Evolutionary conservation across 1,140 invertebrate species (phyloP).

Genomic region (Drosophila arawakana): DNA sequence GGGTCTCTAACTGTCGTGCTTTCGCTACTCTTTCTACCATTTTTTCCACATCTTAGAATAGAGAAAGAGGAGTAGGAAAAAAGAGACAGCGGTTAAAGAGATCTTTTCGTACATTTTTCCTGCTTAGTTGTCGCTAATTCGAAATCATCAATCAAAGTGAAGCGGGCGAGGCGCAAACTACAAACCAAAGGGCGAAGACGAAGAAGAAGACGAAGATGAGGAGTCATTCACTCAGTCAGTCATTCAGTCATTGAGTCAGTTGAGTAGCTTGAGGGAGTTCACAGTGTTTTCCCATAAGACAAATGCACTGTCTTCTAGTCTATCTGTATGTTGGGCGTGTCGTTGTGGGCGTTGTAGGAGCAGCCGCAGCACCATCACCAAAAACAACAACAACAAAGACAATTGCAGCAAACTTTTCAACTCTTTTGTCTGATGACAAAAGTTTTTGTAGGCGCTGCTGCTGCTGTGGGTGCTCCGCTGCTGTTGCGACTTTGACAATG

Average conservation of each 20-base stretch:
- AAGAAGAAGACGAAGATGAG: neutral
- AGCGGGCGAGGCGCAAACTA: slow-evolving; percentile 20
- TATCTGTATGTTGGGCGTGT: slow-evolving; percentile 58
- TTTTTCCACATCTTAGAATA: slow-evolving; percentile 31
- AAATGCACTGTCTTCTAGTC: slow-evolving; percentile 62
- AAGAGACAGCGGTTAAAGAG: slow-evolving; percentile 31
- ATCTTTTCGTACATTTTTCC: slow-evolving; percentile 54
- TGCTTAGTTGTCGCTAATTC: slow-evolving; percentile 68
- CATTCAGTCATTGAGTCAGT: slow-evolving; percentile 53
- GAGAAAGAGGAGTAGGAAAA: slow-evolving; percentile 15
- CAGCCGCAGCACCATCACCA: slow-evolving; percentile 1
- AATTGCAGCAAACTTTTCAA: slow-evolving; percentile 65
- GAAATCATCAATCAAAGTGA: slow-evolving; percentile 74
- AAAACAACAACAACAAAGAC: slow-evolving; percentile 27
- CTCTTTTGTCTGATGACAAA: slow-evolving; percentile 81
- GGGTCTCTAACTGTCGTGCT: too few species aligned
- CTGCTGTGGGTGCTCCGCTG: slow-evolving; percentile 22
- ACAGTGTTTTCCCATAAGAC: slow-evolving; percentile 50
- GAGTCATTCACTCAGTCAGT: slow-evolving; percentile 55
- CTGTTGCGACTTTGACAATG: slow-evolving; percentile 77
- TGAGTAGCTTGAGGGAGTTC: slow-evolving; percentile 48
- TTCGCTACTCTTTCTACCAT: slow-evolving; percentile 10
- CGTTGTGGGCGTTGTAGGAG: slow-evolving; percentile 44
- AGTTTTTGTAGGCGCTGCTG: slow-evolving; percentile 73
- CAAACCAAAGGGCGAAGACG: neutral